These are phyloP conservation scores for Syngnathus scovelli DNA, from an alignment of 2,113 vertebrate species.

Conservation along the genomic window DNA sequence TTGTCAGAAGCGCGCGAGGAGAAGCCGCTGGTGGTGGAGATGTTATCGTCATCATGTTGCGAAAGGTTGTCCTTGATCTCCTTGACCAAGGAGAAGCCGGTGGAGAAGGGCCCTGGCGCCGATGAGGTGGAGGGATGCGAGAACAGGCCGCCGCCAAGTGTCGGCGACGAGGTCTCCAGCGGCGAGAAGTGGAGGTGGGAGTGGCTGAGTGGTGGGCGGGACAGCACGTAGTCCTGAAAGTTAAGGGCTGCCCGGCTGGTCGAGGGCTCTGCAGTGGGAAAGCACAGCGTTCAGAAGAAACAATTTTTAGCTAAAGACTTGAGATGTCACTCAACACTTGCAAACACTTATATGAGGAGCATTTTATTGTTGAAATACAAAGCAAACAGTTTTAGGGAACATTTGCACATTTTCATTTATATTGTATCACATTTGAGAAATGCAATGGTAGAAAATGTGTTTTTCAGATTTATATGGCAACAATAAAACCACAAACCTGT, in stretches of 20 bases:
- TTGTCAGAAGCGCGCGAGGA: slow-evolving; percentile 98
- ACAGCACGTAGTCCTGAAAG: slow-evolving; percentile 81
- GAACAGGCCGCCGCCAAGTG: slow-evolving; percentile 58
- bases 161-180: slow-evolving; percentile 77
- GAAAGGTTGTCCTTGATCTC: slow-evolving; percentile 98
- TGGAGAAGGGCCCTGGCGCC: slow-evolving; percentile 75
- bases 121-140: slow-evolving; percentile 89
- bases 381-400: too few species aligned
- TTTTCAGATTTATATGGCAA: too few species aligned
- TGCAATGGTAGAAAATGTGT: too few species aligned
- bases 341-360: too few species aligned
- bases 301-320: too few species aligned
- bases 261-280: slow-evolving; percentile 75
- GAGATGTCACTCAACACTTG: too few species aligned
- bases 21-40: slow-evolving; percentile 98
- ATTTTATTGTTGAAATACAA: too few species aligned
- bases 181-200: slow-evolving; percentile 82
- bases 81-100: slow-evolving; percentile 80
- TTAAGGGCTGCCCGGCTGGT: slow-evolving; percentile 84
- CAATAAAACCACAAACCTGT: slow-evolving; percentile 57
- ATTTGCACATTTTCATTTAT: too few species aligned
- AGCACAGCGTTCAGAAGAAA: background rate
- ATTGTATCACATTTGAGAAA: too few species aligned
- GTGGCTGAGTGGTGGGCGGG: slow-evolving; percentile 89
- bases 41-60: slow-evolving; percentile 97